phyloP scores from a whole-genome alignment of 2,888 invertebrate species.

The Blastobasis adustella region DNA sequence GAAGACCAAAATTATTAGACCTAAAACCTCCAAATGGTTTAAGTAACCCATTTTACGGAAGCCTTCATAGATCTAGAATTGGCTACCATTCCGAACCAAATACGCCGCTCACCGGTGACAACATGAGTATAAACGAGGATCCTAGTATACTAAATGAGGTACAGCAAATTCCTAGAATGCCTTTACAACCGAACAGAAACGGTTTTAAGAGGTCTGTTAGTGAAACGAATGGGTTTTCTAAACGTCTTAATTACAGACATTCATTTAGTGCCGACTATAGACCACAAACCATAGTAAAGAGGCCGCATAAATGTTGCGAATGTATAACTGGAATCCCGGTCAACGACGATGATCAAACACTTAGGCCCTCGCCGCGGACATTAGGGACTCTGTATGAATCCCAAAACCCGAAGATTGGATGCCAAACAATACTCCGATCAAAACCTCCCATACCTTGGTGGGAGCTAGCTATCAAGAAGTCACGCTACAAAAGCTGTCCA shows the following conservation, averaged over 20 bases:
- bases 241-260: conserved; percentile 65
- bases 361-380: conserved; percentile 53
- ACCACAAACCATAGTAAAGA: conserved; percentile 42
- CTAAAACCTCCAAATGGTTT: conserved; percentile 41
- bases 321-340: conserved; percentile 64
- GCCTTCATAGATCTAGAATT: conserved; percentile 57
- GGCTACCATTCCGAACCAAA: conserved; percentile 70
- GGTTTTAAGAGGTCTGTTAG: conserved; percentile 63
- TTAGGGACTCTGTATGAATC: conserved; percentile 67
- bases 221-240: conserved; percentile 64
- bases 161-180: conserved; percentile 63
- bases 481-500: conserved; percentile 88
- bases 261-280: conserved; percentile 64
- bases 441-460: conserved; percentile 90
- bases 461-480: conserved; percentile 87
- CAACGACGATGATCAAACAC: conserved; percentile 46
- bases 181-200: conserved; percentile 60
- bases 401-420: conserved; percentile 80
- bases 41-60: conserved; percentile 56
- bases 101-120: conserved; percentile 56
- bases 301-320: conserved; percentile 68
- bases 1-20: conserved; percentile 67
- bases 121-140: conserved; percentile 41
- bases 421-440: conserved; percentile 77
- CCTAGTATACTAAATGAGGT: conserved; percentile 55